phyloP scores from a whole-genome alignment of 2,113 vertebrate species.

The Gopherus flavomarginatus region DNA sequence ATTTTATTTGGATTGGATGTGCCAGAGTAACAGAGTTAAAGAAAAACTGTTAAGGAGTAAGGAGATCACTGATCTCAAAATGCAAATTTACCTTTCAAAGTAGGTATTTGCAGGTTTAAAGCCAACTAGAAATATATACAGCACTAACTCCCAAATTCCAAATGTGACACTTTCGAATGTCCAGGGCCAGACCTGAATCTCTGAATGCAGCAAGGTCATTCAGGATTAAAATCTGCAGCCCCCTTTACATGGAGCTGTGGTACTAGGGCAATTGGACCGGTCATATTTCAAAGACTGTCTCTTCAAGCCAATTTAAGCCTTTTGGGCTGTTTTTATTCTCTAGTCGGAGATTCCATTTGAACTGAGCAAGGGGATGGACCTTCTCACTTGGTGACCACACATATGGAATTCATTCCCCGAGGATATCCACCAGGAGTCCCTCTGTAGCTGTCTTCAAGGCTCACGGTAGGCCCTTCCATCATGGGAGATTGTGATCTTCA shows the following conservation, averaged over 20 bases:
- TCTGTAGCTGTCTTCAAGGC: neutral
- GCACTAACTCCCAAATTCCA: neutral
- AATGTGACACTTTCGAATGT: neutral
- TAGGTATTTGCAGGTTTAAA: neutral
- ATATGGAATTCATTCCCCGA: neutral
- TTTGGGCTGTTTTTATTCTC: neutral
- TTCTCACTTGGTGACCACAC: neutral
- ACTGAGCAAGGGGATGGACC: neutral
- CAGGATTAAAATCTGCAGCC: neutral
- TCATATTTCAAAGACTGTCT: neutral
- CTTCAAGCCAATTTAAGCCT: neutral
- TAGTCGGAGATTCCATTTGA: neutral
- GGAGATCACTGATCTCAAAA: neutral
- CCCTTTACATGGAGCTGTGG: neutral
- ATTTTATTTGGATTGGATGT: neutral
- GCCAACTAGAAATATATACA: accelerated
- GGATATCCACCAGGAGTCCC: neutral
- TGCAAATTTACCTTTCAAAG: neutral
- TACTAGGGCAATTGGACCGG: neutral
- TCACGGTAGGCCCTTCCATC: neutral
- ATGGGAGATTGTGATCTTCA: neutral
- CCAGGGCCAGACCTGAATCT: neutral
- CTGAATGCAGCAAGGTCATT: neutral
- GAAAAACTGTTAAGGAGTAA: neutral
- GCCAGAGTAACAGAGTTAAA: neutral